These are phyloP conservation scores for Cavia porcellus DNA, from an alignment of 2,113 vertebrate genomes.

Conservation along the genomic window DNA sequence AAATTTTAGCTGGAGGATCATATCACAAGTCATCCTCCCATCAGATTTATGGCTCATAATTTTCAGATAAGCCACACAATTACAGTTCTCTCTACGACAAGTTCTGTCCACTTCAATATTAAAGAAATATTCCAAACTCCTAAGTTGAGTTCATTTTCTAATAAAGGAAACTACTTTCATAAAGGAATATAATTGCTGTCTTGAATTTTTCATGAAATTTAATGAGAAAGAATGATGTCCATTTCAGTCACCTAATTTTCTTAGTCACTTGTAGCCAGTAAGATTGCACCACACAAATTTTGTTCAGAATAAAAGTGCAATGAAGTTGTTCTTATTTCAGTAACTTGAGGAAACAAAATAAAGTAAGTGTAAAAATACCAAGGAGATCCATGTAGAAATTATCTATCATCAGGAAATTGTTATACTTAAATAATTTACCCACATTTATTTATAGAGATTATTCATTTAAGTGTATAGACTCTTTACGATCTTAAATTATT, in stretches of 20 bases:
- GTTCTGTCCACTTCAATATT: background rate
- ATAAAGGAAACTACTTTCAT: background rate
- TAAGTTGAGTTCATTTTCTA: background rate
- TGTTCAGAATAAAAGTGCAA: background rate
- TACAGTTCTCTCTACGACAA: background rate
- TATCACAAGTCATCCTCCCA: background rate
- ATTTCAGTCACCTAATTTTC: background rate
- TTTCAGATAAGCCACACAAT: background rate
- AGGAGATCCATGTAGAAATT: background rate
- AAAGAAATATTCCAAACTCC: background rate
- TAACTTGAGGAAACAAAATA: background rate
- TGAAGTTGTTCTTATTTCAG: background rate
- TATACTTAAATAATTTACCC: background rate
- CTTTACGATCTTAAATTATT: conserved; percentile 28
- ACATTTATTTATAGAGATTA: background rate
- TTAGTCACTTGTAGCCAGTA: background rate
- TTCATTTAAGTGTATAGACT: background rate
- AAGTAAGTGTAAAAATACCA: background rate
- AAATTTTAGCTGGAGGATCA: background rate
- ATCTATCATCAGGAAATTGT: background rate
- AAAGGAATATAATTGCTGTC: background rate
- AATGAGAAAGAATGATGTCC: conserved; percentile 2
- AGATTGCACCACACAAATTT: background rate
- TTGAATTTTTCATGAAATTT: conserved; percentile 9
- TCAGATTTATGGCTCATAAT: background rate